Percentiles rank a stretch among this genome's conserved stretches.
Conservation (phyloP, 2,113 vertebrate genomes). For the Albula goreensis region DNA sequence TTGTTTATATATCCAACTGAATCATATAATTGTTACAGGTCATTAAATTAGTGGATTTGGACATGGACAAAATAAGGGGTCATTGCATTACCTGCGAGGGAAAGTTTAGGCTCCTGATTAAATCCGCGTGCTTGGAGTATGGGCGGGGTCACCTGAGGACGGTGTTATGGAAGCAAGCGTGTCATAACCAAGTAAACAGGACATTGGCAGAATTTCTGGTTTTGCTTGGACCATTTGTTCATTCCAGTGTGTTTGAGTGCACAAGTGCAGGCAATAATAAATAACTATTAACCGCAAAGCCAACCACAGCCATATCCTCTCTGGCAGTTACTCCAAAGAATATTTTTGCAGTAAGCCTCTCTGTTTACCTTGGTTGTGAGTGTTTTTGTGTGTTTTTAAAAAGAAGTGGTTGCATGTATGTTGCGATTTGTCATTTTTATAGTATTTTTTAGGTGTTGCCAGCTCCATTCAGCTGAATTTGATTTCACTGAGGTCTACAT, state of each 20-base stretch:
- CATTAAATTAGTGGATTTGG: background rate
- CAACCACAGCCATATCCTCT: background rate
- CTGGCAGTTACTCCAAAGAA: too few species aligned
- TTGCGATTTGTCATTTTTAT: background rate
- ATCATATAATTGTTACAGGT: background rate
- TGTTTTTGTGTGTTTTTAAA: too few species aligned
- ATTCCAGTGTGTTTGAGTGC: background rate
- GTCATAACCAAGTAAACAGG: background rate
- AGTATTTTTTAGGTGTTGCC: background rate
- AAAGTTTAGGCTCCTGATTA: background rate
- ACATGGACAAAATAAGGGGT: background rate
- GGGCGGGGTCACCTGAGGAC: background rate
- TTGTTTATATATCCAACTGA: background rate
- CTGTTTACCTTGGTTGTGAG: too few species aligned
- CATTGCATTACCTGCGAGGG: background rate
- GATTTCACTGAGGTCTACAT: background rate
- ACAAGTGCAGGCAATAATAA: background rate
- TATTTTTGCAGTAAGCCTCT: too few species aligned
- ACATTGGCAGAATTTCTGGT: background rate
- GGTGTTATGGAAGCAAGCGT: background rate
- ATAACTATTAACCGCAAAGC: background rate
- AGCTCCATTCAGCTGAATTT: background rate
- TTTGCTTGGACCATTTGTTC: background rate
- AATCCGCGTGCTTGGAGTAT: background rate
- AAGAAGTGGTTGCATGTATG: too few species aligned